Percentiles rank a stretch among this genome's conserved stretches.
Evolutionary conservation across 2,113 vertebrate species (phyloP).

Genomic region (Sigmodon hispidus): DNA sequence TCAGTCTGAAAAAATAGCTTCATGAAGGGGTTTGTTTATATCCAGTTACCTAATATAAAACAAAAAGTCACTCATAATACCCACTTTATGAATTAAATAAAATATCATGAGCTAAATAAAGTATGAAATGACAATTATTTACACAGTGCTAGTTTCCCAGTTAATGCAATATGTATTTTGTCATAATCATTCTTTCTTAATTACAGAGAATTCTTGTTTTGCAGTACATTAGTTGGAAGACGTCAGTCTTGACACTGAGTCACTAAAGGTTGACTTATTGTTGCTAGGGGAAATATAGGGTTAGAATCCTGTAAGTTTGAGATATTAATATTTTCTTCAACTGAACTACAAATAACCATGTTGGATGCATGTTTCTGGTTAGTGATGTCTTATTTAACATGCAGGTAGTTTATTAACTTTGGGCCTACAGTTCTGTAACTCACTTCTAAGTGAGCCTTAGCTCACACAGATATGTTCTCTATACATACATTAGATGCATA

Average conservation of each 20-base stretch:
- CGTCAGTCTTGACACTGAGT: not conserved
- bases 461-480: not conserved
- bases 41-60: not conserved
- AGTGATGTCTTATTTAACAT: not conserved
- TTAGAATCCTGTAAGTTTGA: not conserved
- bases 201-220: conserved; percentile 11
- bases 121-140: not conserved
- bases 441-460: not conserved
- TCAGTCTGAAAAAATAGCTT: not conserved
- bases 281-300: not conserved
- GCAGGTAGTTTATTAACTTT: not conserved
- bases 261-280: not conserved
- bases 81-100: conserved; percentile 1
- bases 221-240: not conserved
- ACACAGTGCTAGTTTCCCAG: not conserved
- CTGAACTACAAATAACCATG: not conserved
- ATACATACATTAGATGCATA: not conserved
- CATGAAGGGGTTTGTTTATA: not conserved
- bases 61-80: not conserved
- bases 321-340: not conserved
- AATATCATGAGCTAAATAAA: conserved; percentile 7
- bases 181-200: not conserved
- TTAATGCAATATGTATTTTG: not conserved
- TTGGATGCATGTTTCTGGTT: not conserved
- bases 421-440: not conserved